Conservation (phyloP, 2,888 invertebrate genomes). For the Eristalis tenax region DNA sequence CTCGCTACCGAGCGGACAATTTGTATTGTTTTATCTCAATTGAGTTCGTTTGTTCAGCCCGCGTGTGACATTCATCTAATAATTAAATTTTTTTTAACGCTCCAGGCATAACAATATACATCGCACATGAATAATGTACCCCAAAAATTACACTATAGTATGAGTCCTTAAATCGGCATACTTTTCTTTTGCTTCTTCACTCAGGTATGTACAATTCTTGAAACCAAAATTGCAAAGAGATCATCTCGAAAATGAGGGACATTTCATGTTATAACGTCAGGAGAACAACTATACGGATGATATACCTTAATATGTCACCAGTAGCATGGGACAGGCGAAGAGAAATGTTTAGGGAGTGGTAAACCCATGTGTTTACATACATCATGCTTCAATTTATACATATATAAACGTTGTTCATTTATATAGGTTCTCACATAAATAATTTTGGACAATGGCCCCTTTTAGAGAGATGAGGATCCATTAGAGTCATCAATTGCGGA, state of each 20-base stretch:
- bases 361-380: constrained; percentile 48
- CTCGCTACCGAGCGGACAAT: too few relatives aligned
- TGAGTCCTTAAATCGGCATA: neutral
- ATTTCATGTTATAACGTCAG: constrained; percentile 61
- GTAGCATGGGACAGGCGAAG: neutral
- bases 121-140: neutral
- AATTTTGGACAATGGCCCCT: constrained; percentile 70
- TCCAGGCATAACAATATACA: too few relatives aligned
- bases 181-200: neutral
- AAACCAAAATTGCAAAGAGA: constrained; percentile 42
- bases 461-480: constrained; percentile 63
- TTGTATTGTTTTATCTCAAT: too few relatives aligned
- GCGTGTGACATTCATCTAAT: too few relatives aligned
- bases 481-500: constrained; percentile 68
- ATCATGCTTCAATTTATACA: constrained; percentile 12
- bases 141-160: neutral
- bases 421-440: constrained; percentile 59
- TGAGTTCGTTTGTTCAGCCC: too few relatives aligned
- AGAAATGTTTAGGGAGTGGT: neutral
- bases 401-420: constrained; percentile 26
- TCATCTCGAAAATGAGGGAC: constrained; percentile 60
- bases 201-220: neutral
- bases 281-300: neutral
- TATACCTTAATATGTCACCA: constrained; percentile 17
- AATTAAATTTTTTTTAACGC: too few relatives aligned